A percentile compares a stretch with the other conserved stretches of the same genome.
phyloP scores from a whole-genome alignment of 2,888 invertebrate species.

The Tineola bisselliella region DNA sequence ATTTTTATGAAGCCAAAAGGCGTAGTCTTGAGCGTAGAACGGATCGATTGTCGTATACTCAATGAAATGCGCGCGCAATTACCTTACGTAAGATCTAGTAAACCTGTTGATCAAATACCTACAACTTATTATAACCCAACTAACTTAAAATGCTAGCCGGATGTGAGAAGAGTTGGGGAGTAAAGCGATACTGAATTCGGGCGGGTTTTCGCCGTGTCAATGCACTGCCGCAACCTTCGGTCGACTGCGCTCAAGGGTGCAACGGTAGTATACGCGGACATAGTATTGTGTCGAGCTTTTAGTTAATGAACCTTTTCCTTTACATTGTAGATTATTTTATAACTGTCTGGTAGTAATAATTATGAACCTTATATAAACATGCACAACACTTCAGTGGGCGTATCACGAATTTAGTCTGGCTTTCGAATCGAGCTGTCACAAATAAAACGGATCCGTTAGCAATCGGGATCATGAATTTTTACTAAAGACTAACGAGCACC shows the following conservation, averaged over 20 bases:
- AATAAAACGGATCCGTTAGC: no score
- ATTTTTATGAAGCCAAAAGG: background rate
- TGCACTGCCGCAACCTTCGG: slow-evolving; percentile 62
- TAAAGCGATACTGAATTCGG: slow-evolving; percentile 25
- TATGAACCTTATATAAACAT: no score
- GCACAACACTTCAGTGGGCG: no score
- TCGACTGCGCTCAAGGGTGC: slow-evolving; percentile 62
- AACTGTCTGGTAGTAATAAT: no score
- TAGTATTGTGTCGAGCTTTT: background rate
- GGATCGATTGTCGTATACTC: slow-evolving; percentile 28
- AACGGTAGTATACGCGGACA: slow-evolving; percentile 27
- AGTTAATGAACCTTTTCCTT: slow-evolving; percentile 16
- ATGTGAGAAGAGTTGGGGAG: background rate
- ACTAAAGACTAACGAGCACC: no score
- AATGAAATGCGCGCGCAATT: slow-evolving; percentile 45
- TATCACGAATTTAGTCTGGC: no score
- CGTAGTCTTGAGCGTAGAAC: background rate
- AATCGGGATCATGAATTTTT: no score
- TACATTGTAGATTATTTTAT: slow-evolving; percentile 10
- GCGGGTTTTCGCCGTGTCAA: slow-evolving; percentile 45
- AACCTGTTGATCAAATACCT: slow-evolving; percentile 55
- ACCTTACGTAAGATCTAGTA: slow-evolving; percentile 51
- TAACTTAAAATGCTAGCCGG: background rate
- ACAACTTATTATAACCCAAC: slow-evolving; percentile 32
- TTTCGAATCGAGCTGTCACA: no score